These are phyloP conservation scores for Drosophila ironensis DNA, from an alignment of 1,140 invertebrate species.

Conservation along the genomic window DNA sequence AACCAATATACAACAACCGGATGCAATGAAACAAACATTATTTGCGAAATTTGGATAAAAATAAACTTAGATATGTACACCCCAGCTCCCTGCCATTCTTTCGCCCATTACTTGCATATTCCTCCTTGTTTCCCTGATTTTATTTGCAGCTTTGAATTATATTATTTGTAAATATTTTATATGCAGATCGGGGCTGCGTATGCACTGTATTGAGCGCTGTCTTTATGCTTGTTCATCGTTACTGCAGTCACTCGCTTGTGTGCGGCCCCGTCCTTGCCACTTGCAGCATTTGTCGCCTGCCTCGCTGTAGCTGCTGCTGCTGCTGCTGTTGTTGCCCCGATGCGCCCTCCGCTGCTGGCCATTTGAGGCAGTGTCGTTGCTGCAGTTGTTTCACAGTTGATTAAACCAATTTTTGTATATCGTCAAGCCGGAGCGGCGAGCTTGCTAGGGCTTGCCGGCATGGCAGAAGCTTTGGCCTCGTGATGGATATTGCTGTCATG, in stretches of 20 bases:
- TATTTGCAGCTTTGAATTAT: too few relatives aligned
- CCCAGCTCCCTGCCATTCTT: too few relatives aligned
- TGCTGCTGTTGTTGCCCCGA: slow-evolving; percentile 37
- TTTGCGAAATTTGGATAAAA: too few relatives aligned
- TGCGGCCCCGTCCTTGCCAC: slow-evolving; percentile 31
- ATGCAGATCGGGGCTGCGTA: too few relatives aligned
- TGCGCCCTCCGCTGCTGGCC: too few relatives aligned
- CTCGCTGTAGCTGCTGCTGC: slow-evolving; percentile 1
- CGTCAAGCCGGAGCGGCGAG: slow-evolving; percentile 48
- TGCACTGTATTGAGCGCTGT: neutral
- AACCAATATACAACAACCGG: too few relatives aligned
- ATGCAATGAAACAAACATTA: too few relatives aligned
- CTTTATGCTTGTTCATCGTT: slow-evolving; percentile 10
- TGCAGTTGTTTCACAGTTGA: slow-evolving; percentile 80
- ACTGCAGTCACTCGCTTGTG: slow-evolving; percentile 4
- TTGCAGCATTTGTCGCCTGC: slow-evolving; percentile 48
- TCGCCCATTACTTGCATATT: too few relatives aligned
- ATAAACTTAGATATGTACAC: too few relatives aligned
- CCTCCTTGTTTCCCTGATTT: too few relatives aligned
- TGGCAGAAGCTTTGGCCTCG: slow-evolving; percentile 46
- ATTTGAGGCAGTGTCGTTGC: slow-evolving; percentile 51
- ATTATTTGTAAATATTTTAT: neutral
- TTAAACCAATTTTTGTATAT: slow-evolving; percentile 80
- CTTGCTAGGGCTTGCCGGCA: too few relatives aligned
- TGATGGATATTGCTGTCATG: slow-evolving; percentile 79